Percentiles rank a stretch among this genome's conserved stretches.
Evolutionary conservation across 2,113 vertebrate genomes (phyloP).

Genomic region (Sclerurus mexicanus): DNA sequence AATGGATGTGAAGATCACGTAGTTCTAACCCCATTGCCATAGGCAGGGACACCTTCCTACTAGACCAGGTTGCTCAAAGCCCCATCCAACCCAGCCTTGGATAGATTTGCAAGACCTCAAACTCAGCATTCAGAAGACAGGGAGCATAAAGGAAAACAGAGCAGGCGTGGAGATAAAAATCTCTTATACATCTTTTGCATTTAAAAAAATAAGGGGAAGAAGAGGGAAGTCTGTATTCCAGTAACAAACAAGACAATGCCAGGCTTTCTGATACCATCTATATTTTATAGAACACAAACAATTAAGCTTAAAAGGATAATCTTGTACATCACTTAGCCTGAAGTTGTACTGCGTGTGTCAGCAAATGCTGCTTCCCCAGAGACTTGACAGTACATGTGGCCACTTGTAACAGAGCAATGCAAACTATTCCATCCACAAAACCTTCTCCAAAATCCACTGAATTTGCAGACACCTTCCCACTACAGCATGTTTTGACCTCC

Average conservation of each 20-base stretch:
- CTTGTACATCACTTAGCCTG: slow-evolving; percentile 17
- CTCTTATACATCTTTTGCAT: not conserved
- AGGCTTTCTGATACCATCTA: not conserved
- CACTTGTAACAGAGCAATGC: not conserved
- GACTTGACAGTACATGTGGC: not conserved
- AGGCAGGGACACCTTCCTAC: not conserved
- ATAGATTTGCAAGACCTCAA: not conserved
- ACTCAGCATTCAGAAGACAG: not conserved
- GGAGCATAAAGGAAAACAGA: not conserved
- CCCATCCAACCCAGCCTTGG: not conserved
- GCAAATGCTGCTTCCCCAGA: slow-evolving; percentile 24
- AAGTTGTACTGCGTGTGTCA: slow-evolving; percentile 21
- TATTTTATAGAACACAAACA: slow-evolving; percentile 49
- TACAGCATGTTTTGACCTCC: not conserved
- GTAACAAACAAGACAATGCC: not conserved
- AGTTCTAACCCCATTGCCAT: fast-evolving
- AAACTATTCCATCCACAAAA: not conserved
- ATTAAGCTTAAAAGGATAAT: slow-evolving; percentile 53
- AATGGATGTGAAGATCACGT: not conserved
- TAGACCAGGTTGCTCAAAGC: not conserved
- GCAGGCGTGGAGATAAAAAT: not conserved
- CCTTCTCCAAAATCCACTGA: not conserved
- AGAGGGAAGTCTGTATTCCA: not conserved
- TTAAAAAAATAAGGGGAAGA: not conserved
- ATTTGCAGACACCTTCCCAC: not conserved